Base-by-base conservation (phyloP, 1,140 invertebrate species). In the Pissodes strobi region DNA sequence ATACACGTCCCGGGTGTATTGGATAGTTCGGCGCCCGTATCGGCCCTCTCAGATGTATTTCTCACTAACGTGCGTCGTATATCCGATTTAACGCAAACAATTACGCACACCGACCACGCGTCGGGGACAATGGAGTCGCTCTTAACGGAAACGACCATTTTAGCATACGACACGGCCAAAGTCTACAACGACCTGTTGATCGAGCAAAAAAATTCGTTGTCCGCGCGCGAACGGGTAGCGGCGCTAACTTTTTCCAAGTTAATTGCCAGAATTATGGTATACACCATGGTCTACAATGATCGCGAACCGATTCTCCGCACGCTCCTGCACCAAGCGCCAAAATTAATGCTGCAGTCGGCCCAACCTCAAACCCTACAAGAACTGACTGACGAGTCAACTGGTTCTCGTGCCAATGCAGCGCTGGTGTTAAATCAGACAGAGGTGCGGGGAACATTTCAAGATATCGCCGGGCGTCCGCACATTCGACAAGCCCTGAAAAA, bases 401-500 rank as follows among this genome's bases (percentile, higher is more conserved):
- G 37, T 38, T 38, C 37, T 38, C 37, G 37, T 5, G 37, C 37
- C 3, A 38, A 38, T 12, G 37, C 37, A 12, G 37, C 37, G 37
- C 12, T 38, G 12, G 37, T 38, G 3, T 12, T 38, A 38, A 38
- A 38, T 12, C 37, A 38, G 12, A 12, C 37, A 38, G 37, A 38
- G 12, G 37, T 38, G 37, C 37, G 12, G 3, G 37, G 37, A 3
- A 38, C 37, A 12, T 38, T 38, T 38, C 37, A 38, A 38, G 37
- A 38, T 38, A 38, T 38, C 37, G 37, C 37, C 37, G 37, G 37
- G 37, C 37, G 37, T 38, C 37, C 37, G 37, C 37, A 38, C 37
- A 38, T 38, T 38, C 37, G 37, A 3, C 37, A 12, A 12, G 37
- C 37, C 12, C 12, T 38, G 37, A 38, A 3, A 3, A 38, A 38